Percentiles rank a stretch among this genome's conserved stretches.
Conservation (phyloP, 2,888 invertebrate species). For the Calliopum simillimum region DNA sequence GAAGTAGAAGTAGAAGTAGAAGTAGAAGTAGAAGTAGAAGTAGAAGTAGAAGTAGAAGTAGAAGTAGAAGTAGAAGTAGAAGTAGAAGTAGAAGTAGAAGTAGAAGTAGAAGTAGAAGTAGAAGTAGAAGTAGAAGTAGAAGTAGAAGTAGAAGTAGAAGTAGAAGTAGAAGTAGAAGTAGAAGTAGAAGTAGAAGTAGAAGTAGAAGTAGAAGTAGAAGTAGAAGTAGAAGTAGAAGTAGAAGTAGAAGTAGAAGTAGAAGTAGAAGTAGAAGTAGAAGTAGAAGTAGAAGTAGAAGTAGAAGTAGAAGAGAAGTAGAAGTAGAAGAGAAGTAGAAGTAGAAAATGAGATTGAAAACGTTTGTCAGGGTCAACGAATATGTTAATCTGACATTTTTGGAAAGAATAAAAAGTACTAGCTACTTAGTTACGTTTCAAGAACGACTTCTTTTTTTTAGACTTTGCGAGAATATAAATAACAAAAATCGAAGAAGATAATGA, state of each 20-base stretch:
- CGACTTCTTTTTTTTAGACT: no score
- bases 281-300: constrained; percentile 8
- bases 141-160: constrained; percentile 8
- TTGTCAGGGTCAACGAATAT: no score
- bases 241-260: constrained; percentile 8
- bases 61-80: constrained; percentile 8
- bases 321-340: constrained; percentile 8
- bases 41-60: constrained; percentile 8
- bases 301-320: constrained; percentile 5
- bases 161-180: constrained; percentile 8
- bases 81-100: constrained; percentile 4
- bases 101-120: constrained; percentile 8
- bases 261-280: constrained; percentile 8
- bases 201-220: constrained; percentile 8
- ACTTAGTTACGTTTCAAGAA: no score
- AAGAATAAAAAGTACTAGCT: no score
- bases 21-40: constrained; percentile 1
- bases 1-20: neutral
- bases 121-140: constrained; percentile 8
- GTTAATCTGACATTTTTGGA: no score
- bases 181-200: constrained; percentile 8
- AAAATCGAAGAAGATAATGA: no score
- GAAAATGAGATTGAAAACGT: no score
- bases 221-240: constrained; percentile 8
- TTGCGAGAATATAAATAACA: no score